These are phyloP conservation scores for Oconnorella tubifera DNA, from an alignment of 2,888 invertebrate genomes.

Conservation along the genomic window DNA sequence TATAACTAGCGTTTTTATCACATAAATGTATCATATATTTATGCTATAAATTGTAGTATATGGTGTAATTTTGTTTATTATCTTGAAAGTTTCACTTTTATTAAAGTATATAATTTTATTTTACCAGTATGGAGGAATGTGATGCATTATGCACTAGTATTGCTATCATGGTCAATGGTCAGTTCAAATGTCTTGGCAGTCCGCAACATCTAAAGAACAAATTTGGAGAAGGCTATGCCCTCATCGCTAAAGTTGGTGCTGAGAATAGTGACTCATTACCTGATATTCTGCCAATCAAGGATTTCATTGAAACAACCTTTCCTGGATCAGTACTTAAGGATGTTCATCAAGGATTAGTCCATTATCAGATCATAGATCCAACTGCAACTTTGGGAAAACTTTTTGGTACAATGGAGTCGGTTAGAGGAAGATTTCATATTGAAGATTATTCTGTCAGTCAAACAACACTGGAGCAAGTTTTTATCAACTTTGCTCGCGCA, in stretches of 20 bases:
- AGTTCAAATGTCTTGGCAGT: conserved; percentile 56
- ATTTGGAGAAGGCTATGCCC: conserved; percentile 54
- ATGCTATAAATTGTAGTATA: too few species aligned
- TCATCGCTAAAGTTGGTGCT: conserved; percentile 54
- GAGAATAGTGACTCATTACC: conserved; percentile 48
- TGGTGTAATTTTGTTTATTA: too few species aligned
- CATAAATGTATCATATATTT: too few species aligned
- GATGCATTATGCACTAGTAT: conserved; percentile 56
- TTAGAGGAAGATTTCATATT: conserved; percentile 48
- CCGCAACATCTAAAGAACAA: conserved; percentile 57
- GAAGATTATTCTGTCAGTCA: conserved; percentile 58
- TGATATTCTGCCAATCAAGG: conserved; percentile 38
- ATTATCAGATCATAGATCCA: conserved; percentile 52
- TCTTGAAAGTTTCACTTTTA: too few species aligned
- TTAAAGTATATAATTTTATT: too few species aligned
- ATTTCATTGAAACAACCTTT: conserved; percentile 51
- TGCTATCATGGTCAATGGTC: conserved; percentile 58
- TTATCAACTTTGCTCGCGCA: too few species aligned
- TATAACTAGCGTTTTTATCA: too few species aligned
- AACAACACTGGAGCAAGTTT: conserved; percentile 57
- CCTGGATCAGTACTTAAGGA: conserved; percentile 51
- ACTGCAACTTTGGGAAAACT: conserved; percentile 48
- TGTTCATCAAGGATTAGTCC: conserved; percentile 55
- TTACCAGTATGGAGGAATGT: conserved; percentile 59
- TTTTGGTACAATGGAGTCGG: conserved; percentile 53